These are phyloP conservation scores for Tringa solitaria DNA, from an alignment of 2,113 vertebrate genomes.

Conservation along the genomic window DNA sequence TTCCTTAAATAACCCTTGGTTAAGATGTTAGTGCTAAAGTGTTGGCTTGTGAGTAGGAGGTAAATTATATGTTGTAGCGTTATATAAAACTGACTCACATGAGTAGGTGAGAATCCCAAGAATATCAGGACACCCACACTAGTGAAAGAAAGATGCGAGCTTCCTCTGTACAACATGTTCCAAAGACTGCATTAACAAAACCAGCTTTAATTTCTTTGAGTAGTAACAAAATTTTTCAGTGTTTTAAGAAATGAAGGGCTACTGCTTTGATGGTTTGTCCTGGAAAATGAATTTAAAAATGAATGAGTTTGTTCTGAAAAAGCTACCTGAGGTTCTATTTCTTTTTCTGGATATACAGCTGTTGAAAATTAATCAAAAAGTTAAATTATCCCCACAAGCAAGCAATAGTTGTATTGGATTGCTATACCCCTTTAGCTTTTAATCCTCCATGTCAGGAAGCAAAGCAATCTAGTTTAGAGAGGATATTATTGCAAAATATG, in stretches of 20 bases:
- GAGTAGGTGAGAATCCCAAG: slow-evolving; percentile 78
- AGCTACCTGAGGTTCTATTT: neutral
- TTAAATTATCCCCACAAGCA: neutral
- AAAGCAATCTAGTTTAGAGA: neutral
- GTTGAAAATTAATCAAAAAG: neutral
- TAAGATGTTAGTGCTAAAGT: slow-evolving; percentile 74
- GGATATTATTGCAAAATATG: neutral
- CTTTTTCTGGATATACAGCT: neutral
- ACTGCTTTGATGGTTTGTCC: slow-evolving; percentile 41
- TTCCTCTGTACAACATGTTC: slow-evolving; percentile 72
- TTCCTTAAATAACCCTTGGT: slow-evolving; percentile 74
- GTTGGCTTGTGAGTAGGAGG: slow-evolving; percentile 78
- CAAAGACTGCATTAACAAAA: slow-evolving; percentile 68
- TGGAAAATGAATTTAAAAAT: slow-evolving; percentile 22
- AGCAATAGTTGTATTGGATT: neutral
- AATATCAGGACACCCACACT: slow-evolving; percentile 76
- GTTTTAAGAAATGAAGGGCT: slow-evolving; percentile 47
- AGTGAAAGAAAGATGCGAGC: slow-evolving; percentile 47
- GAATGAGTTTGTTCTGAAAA: neutral
- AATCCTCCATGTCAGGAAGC: neutral
- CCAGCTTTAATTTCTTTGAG: slow-evolving; percentile 54
- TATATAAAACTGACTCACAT: slow-evolving; percentile 83
- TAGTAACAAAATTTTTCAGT: slow-evolving; percentile 53
- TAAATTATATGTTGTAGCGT: slow-evolving; percentile 77
- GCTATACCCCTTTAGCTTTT: neutral